Percentiles rank a stretch among this genome's conserved stretches.
These are phyloP conservation scores for Strix occidentalis DNA, from an alignment of 2,797 vertebrate species.

Conservation along the genomic window DNA sequence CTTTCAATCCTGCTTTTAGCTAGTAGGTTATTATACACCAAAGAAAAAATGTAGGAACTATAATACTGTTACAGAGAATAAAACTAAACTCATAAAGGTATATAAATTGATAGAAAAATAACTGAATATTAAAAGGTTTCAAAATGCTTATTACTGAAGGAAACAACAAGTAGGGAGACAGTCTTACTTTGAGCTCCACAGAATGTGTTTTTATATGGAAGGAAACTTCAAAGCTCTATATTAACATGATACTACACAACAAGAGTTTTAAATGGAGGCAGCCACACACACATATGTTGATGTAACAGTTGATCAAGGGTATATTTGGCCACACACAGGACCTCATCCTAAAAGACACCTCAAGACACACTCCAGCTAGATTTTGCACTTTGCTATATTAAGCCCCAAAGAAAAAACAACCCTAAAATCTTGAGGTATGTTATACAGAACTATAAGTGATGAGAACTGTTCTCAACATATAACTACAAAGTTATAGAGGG, in stretches of 20 bases:
- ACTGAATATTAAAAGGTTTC: neutral
- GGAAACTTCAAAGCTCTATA: neutral
- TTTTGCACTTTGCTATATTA: neutral
- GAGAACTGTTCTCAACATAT: neutral
- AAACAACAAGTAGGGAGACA: neutral
- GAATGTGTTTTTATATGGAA: neutral
- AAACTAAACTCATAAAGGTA: neutral
- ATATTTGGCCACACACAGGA: neutral
- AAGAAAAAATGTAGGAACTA: neutral
- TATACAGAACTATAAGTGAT: neutral
- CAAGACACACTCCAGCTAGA: neutral
- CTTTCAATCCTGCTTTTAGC: conserved; percentile 26
- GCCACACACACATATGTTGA: accelerated
- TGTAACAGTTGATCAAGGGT: neutral
- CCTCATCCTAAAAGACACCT: neutral
- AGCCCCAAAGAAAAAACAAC: neutral
- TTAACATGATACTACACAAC: neutral
- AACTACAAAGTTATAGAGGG: neutral
- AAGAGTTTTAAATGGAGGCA: neutral
- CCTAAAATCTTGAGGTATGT: neutral
- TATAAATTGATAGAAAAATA: conserved; percentile 4
- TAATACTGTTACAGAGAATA: neutral
- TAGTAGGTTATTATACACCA: neutral
- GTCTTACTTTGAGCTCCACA: neutral
- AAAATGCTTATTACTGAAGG: conserved; percentile 1